Conservation (phyloP, 1,140 invertebrate genomes). For the Ostrea denselamellosa region DNA sequence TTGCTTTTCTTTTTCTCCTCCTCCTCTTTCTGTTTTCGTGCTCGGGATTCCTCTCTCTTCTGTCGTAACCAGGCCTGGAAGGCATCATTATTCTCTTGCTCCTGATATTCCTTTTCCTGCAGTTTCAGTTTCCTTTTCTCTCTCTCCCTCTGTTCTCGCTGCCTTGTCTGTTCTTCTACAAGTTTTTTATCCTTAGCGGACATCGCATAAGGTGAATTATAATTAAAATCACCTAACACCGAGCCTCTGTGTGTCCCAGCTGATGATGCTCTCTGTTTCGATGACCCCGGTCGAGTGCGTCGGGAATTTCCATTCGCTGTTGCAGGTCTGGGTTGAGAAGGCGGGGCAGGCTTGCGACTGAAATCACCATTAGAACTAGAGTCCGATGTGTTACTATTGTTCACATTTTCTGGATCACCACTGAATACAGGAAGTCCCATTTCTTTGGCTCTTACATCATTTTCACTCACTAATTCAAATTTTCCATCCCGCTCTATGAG, state of each 20-base stretch:
- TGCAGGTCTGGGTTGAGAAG: constrained; percentile 64
- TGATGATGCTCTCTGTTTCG: constrained; percentile 42
- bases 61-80: constrained; percentile 69
- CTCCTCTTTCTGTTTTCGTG: constrained; percentile 56
- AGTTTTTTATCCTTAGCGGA: constrained; percentile 65
- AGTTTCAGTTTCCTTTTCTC: constrained; percentile 56
- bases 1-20: constrained; percentile 59
- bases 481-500: constrained; percentile 76
- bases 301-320: constrained; percentile 54
- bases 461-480: constrained; percentile 71
- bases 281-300: constrained; percentile 51
- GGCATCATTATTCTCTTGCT: constrained; percentile 62
- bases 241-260: constrained; percentile 41
- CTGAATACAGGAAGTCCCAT: constrained; percentile 50
- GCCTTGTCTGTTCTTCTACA: constrained; percentile 48
- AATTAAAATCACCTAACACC: constrained; percentile 62
- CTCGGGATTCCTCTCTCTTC: constrained; percentile 59
- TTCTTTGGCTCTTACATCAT: constrained; percentile 69
- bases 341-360: constrained; percentile 63
- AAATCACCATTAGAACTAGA: constrained; percentile 37
- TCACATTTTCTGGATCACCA: constrained; percentile 51
- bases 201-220: constrained; percentile 74
- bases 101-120: constrained; percentile 59
- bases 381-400: constrained; percentile 43
- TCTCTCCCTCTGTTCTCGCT: constrained; percentile 61